Base-by-base conservation (phyloP, 1,140 invertebrate genomes). In the Zaprionus davidi region DNA sequence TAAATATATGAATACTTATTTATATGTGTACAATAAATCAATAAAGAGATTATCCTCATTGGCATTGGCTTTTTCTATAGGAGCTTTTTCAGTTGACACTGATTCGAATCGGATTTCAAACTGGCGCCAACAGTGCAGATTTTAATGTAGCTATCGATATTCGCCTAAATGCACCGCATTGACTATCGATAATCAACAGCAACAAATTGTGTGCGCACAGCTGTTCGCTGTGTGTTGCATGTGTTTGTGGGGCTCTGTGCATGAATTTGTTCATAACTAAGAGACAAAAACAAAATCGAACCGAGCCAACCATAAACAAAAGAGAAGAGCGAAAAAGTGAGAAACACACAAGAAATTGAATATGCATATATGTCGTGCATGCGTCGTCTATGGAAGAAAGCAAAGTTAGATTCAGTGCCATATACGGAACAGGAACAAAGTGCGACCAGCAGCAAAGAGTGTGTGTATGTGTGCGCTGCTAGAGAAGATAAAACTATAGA, bases 191-290 rank as follows among this genome's bases (percentile, higher is more conserved):
- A 60, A 15, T n/a, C 34, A 46, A 15, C 41, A 34, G 12, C 20
- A 15, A 24, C 24, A 12, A 51, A 57, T 34, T 66, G 15, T 69
- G 22, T 69, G 38, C 36, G 34, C 44, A 57, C 81, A 85, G 82
- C 82, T 86, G 82, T 85, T 86, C 65, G 57, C 31, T 62, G 59
- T 57, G 59, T 62, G 51, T 28, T 78, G 55, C 68, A 68, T 56
- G 55, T 77, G 71, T 73, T 78, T 36, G 78, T 71, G 53, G 49
- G 7, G 2, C 17, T 79, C 62, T 81, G 69, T 63, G 64, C 68
- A 60, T 64, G 77, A 79, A 83, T 88, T 79, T 86, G 72, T 87
- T 86, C 80, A 74, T 80, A 86, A 73, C 76, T 59, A 46, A 68
- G 56, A 53, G 55, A 67, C 57, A 75, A 78, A 65, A 81, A 38